Evolutionary conservation across 2,113 vertebrate genomes (phyloP).

Genomic region (Forbesichthys papilliferus): DNA sequence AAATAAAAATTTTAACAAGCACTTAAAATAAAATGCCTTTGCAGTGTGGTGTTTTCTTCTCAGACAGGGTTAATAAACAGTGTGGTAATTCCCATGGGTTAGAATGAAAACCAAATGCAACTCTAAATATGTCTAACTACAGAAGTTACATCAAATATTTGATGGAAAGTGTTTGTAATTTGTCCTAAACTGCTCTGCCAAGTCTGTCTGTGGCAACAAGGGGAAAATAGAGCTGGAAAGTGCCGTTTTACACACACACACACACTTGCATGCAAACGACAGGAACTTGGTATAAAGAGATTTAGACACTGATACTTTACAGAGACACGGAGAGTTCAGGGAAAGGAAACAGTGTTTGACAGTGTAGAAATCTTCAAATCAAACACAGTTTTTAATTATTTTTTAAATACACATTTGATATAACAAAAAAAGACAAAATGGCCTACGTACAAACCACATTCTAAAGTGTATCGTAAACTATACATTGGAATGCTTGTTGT

Average conservation of each 20-base stretch:
- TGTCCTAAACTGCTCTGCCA: constrained; percentile 44
- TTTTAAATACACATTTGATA: too few species aligned
- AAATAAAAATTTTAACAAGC: constrained; percentile 63
- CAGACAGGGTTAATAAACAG: constrained; percentile 58
- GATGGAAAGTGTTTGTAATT: constrained; percentile 32
- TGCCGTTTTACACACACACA: constrained; percentile 7
- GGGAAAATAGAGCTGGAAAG: constrained; percentile 44
- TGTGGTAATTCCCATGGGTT: constrained; percentile 52
- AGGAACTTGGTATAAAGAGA: too few species aligned
- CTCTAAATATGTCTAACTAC: constrained; percentile 37
- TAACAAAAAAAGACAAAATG: too few species aligned
- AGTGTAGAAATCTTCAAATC: too few species aligned
- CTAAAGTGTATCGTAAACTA: neutral
- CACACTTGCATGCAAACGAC: too few species aligned
- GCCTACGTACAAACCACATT: too few species aligned
- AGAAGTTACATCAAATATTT: constrained; percentile 30
- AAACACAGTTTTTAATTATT: too few species aligned
- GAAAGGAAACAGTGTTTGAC: too few species aligned
- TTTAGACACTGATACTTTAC: too few species aligned
- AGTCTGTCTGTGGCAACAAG: constrained; percentile 44
- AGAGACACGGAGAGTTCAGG: too few species aligned
- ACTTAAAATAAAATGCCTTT: constrained; percentile 48
- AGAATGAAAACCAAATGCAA: constrained; percentile 55
- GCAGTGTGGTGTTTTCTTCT: constrained; percentile 42
- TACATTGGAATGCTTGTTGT: constrained; percentile 20